Evolutionary conservation across 2,113 vertebrate genomes (phyloP), one percentile per base, ranked within the genome.

Genomic region (Anoura caudifer): DNA sequence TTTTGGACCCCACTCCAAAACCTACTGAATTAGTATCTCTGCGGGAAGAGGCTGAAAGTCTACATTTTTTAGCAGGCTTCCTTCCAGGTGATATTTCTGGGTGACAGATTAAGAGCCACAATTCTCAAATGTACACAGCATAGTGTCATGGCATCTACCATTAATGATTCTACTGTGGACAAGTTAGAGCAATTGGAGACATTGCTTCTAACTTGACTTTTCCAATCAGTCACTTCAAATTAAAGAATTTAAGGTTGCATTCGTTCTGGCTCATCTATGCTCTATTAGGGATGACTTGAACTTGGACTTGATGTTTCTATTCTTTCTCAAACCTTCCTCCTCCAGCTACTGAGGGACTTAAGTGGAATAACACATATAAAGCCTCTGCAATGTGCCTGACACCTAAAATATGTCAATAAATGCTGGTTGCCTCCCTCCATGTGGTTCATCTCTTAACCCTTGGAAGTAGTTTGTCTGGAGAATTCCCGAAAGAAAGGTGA

Each of bases 141-240:
- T 38, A 24, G 22, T 79, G 82, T 81, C 20, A 43, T 43, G 22
- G 12, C 7, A 1, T 81, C 47, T 79, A 17, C 52, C 87, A n/a
- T 33, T 47, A 61, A 75, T 47, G 17, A 43, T 31, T n/a, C 50
- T 63, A 26, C 70, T 87, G 91, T n/a, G 5, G 28, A 19, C 82
- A 95, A 76, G 33, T 47, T 50, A 38, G 22, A 85, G 22, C 28
- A 0, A 80, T 80, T 63, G 31, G 77, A 75, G 80, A 94, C 33
- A 16, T 33, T 33, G 2, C 28, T 69, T 96, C 50, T 84, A 94
- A 94, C 33, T 56, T 72, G 59, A 70, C 8, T 45, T 75, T 86
- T 70, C 41, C 36, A 47, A 89, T 70, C 33, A 69, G 47, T 52
- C 36, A 13, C 56, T 90, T 70, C 28, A 22, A 31, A 41, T 36